phyloP scores from a whole-genome alignment of 1,140 invertebrate genomes.

The Procambarus virginalis region DNA sequence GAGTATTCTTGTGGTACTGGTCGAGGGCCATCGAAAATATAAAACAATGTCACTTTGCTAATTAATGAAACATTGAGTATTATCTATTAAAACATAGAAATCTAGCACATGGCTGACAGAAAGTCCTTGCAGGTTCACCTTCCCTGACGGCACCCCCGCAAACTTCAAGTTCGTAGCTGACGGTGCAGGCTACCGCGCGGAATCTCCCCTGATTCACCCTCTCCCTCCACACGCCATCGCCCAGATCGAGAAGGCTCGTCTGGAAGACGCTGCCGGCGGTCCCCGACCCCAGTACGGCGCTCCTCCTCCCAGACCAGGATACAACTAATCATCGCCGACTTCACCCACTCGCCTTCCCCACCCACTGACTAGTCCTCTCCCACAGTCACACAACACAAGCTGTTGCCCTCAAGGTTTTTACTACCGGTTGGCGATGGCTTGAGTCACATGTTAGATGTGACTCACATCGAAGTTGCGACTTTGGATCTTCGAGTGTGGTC shows the following conservation, averaged over 20 bases:
- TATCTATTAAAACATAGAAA: background rate
- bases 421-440: no score
- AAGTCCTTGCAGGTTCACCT: constrained; percentile 20
- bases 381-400: background rate
- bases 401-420: no score
- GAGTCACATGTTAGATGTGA: no score
- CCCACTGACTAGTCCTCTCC: background rate
- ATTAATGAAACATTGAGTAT: background rate
- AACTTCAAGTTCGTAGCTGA: constrained; percentile 49
- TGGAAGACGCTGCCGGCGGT: background rate
- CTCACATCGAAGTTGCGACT: no score
- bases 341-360: background rate
- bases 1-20: background rate
- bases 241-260: constrained; percentile 33
- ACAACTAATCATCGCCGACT: background rate
- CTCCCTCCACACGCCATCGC: constrained; percentile 29
- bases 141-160: constrained; percentile 16
- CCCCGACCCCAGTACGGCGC: background rate
- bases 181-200: constrained; percentile 27
- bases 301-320: background rate
- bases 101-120: background rate
- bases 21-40: background rate
- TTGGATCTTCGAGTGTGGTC: no score
- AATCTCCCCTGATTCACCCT: constrained; percentile 25
- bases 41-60: background rate